Base-by-base conservation (phyloP, 2,888 invertebrate species). In the Autographa pulchrina region DNA sequence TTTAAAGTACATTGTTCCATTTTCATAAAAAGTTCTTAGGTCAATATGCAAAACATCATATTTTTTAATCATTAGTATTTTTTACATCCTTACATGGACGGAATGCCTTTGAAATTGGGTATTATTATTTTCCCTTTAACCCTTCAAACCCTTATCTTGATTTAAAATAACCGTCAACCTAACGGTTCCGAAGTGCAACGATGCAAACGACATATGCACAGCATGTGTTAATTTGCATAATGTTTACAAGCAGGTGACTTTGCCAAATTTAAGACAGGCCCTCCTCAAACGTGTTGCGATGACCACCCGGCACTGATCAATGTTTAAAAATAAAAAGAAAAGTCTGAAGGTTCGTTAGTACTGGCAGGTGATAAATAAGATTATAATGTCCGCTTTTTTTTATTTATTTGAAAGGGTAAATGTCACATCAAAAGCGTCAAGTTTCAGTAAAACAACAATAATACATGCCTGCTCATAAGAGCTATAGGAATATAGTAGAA, bases 281-380 rank as follows among this genome's bases (percentile, higher is more conserved):
- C 78, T n/a, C 73, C 13, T 58, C 70, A 80, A 77, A 80, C 62
- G 16, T 72, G 72, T 75, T 67, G 48, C 75, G 73, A 80, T 65
- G 70, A 65, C 74, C 70, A 35, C 52, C 61, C n/a, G 70, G 69
- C 65, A 77, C 65, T 65, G 43, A 65, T 77, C 66, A 75, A 77
- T 68, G 71, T 66, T 70, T 74, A 35, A 35, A 43, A 25, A 1
- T 14, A 0, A n/a, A 25, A 68, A 61, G 0, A 20, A 61, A 66
- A 0, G 0, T 3, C 65, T 72, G 77, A 66, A 72, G 61, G 1
- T 6, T 66, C n/a, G 65, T n/a, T 66, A 0, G 20, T 56, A 20
- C 13, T 7, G 25, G 25, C n/a, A 48, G 48, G 48, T 48, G 7
- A 48, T 48, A 48, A 48, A n/a, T 7, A n/a, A 48, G 14, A n/a